A percentile compares a stretch with the other conserved stretches of the same genome.
These are phyloP conservation scores for Gyps fulvus DNA, from an alignment of 2,113 vertebrate genomes.

Conservation along the genomic window DNA sequence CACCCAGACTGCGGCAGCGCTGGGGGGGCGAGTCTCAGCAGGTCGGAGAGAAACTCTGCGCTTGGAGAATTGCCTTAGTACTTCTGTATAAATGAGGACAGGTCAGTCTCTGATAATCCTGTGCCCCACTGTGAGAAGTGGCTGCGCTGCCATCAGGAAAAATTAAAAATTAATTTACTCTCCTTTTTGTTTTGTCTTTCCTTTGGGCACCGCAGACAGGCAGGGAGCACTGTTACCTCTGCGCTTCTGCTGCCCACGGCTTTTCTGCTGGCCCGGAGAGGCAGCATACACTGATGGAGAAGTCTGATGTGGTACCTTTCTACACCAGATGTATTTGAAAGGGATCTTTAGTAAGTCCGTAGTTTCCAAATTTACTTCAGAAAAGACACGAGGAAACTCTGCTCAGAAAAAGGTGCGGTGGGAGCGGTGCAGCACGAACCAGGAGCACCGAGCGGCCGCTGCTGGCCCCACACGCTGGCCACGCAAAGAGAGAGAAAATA, in stretches of 20 bases:
- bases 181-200: neutral
- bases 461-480: neutral
- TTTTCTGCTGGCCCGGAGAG: neutral
- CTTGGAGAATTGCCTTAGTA: neutral
- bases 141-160: neutral
- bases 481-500: neutral
- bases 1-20: neutral
- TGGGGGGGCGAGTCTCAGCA: neutral
- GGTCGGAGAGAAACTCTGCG: neutral
- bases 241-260: neutral
- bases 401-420: neutral
- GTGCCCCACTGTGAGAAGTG: neutral
- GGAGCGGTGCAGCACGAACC: neutral
- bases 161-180: neutral
- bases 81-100: neutral
- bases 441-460: neutral
- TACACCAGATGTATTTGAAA: neutral
- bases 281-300: fast-evolving
- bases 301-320: neutral
- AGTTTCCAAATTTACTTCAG: neutral
- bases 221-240: neutral
- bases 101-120: neutral
- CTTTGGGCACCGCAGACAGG: fast-evolving
- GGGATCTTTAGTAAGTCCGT: neutral
- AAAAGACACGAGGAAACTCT: neutral